phyloP scores from a whole-genome alignment of 2,888 invertebrate genomes.

The Mimachlamys varia region DNA sequence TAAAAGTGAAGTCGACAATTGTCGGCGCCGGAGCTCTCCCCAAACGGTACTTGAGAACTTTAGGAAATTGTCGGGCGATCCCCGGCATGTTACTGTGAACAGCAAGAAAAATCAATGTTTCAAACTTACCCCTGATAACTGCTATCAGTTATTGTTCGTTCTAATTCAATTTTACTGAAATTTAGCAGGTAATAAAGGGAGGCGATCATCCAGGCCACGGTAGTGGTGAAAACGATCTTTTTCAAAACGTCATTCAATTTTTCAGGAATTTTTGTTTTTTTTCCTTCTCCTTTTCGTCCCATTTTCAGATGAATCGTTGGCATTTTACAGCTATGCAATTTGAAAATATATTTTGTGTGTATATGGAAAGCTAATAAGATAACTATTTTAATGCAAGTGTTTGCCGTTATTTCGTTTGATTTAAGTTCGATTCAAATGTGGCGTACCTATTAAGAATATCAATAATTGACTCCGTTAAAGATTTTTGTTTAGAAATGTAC shows the following conservation, averaged over 20 bases:
- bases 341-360: too few species aligned
- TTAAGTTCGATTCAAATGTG: too few species aligned
- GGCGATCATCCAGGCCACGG: not conserved
- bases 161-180: conserved; percentile 14
- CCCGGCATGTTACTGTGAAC: conserved; percentile 6
- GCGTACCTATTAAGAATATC: too few species aligned
- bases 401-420: too few species aligned
- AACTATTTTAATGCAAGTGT: too few species aligned
- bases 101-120: conserved; percentile 25
- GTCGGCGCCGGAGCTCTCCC: conserved; percentile 25
- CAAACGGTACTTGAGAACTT: conserved; percentile 32
- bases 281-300: not conserved
- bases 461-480: too few species aligned
- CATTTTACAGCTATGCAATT: not conserved
- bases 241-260: not conserved
- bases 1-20: conserved; percentile 23
- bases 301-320: not conserved
- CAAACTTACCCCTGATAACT: not conserved
- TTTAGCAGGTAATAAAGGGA: not conserved
- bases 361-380: too few species aligned
- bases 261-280: not conserved
- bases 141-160: conserved; percentile 25
- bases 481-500: too few species aligned
- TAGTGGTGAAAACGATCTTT: not conserved
- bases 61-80: conserved; percentile 1